These are phyloP conservation scores for Leuciscus idus DNA, from an alignment of 2,113 vertebrate species.

Conservation along the genomic window DNA sequence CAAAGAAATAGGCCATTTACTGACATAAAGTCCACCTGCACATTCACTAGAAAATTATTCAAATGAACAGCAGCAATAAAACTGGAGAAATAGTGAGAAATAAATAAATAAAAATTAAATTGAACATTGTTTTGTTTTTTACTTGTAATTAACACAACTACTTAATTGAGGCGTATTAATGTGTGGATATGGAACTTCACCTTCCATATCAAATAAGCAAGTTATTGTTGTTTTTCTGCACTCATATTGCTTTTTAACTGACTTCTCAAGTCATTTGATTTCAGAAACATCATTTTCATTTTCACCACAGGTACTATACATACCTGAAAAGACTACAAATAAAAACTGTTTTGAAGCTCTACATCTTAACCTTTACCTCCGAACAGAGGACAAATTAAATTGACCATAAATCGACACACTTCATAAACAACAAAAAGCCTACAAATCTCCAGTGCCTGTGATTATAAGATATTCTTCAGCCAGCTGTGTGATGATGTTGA, in stretches of 20 bases:
- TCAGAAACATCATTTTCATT: neutral
- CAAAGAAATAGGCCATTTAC: neutral
- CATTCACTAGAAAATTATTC: neutral
- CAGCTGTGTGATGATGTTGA: neutral
- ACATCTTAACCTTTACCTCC: neutral
- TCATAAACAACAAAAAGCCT: neutral
- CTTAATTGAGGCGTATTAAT: too few species aligned
- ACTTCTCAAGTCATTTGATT: neutral
- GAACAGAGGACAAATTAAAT: neutral
- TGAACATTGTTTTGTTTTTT: too few species aligned
- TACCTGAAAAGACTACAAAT: too few species aligned
- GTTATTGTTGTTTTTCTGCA: neutral
- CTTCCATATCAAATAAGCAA: too few species aligned
- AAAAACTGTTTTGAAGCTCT: neutral
- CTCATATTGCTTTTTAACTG: neutral
- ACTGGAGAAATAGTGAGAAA: neutral
- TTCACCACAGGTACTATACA: neutral
- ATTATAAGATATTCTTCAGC: neutral
- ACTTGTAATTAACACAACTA: too few species aligned
- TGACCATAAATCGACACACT: neutral
- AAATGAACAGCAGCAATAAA: neutral
- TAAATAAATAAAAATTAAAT: neutral
- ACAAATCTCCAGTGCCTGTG: neutral
- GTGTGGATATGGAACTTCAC: too few species aligned
- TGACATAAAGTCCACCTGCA: neutral